Evolutionary conservation across 2,888 invertebrate species (phyloP).

Genomic region (Parnassius glacialis): DNA sequence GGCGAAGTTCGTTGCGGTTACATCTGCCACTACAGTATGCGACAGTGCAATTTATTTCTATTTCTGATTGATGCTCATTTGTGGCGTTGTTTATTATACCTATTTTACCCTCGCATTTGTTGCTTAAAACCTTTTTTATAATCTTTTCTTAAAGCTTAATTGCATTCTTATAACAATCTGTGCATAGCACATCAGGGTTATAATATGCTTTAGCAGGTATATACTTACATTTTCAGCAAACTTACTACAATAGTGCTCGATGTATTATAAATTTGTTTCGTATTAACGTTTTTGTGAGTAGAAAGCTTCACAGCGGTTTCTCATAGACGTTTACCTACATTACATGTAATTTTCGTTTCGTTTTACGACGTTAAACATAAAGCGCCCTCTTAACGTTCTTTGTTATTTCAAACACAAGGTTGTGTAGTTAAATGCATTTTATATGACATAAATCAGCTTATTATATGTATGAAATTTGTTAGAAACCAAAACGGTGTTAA

Average conservation of each 20-base stretch:
- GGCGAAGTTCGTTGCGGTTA: conserved; percentile 46
- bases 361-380: conserved; percentile 20
- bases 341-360: conserved; percentile 25
- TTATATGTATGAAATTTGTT: too few relatives aligned
- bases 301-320: conserved; percentile 16
- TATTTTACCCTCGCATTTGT: conserved; percentile 49
- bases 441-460: neutral
- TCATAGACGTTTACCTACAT: conserved; percentile 21
- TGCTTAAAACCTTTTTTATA: conserved; percentile 48
- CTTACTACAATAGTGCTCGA: neutral
- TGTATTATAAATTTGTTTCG: conserved; percentile 22
- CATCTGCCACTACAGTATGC: conserved; percentile 52
- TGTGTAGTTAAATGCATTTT: conserved; percentile 8
- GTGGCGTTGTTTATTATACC: conserved; percentile 62
- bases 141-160: conserved; percentile 57
- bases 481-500: too few relatives aligned
- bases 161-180: conserved; percentile 37
- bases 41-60: conserved; percentile 67
- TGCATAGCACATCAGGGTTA: conserved; percentile 32
- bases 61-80: conserved; percentile 57
- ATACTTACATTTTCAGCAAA: conserved; percentile 8
- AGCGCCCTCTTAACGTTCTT: conserved; percentile 12
- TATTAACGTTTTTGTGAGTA: conserved; percentile 23
- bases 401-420: conserved; percentile 10
- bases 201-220: conserved; percentile 11